Base-by-base conservation (phyloP, 1,140 invertebrate species). In the Aphelinus atriplicis region DNA sequence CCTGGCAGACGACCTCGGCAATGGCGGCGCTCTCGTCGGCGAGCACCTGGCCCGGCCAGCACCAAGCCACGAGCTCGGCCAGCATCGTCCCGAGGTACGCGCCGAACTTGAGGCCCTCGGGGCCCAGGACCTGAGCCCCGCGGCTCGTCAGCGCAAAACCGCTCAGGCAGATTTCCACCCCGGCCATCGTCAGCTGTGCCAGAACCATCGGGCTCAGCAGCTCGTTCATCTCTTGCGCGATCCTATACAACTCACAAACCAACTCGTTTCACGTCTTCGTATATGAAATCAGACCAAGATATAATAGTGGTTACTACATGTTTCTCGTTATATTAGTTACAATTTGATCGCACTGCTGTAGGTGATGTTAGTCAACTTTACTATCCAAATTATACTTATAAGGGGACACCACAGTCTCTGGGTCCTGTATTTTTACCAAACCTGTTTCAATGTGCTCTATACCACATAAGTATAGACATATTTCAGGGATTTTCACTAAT, bases 121-220 rank as follows among this genome's bases (percentile, higher is more conserved):
- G 7, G 9, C n/a, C 3, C 10, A 45, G 58, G 1, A 10, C 72
- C 42, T 60, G 70, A 7, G 47, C 62, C 2, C 71, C 61, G 1
- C 26, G 26, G 26, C 26, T 26, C 26, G 10, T 26, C 1, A 81
- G 2, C 0, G 77, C 75, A 50, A 75, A 81, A 46, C 78, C 78
- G 42, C 71, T 75, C 26, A 81, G 69, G 64, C 80, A 82, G 56
- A 82, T 71, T 56, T 74, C 78, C 6, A 82, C 5, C 3, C 78
- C 76, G 56, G 75, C 78, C 3, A 73, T 78, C 1, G 81, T 46
- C 47, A 82, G 50, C 68, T 81, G 77, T 2, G 80, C 4, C 43
- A 81, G 79, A 46, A 79, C 77, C 5, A 82, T 71, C 3, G 80
- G 80, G n/a, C 66, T 76, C 42, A 82, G 56, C 7, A 81, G 58